Evolutionary conservation across 2,113 vertebrate species (phyloP).

Genomic region (Tyto alba): DNA sequence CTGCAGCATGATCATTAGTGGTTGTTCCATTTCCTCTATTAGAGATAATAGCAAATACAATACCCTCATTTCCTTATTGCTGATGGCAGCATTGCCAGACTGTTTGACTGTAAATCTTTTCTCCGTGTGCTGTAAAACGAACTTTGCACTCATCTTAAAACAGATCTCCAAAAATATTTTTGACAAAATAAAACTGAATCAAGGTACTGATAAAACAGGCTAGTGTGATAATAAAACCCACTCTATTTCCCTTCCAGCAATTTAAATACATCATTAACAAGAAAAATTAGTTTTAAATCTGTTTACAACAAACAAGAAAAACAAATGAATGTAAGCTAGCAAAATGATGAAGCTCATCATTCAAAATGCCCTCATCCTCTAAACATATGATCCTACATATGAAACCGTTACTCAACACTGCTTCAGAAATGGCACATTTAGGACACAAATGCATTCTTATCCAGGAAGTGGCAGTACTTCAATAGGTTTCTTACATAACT

Average conservation of each 20-base stretch:
- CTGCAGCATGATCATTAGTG: not conserved
- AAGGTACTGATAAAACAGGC: not conserved
- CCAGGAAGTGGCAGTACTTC: not conserved
- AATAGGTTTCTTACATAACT: not conserved
- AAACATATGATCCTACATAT: not conserved
- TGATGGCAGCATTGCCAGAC: not conserved
- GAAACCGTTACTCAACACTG: not conserved
- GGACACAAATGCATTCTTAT: not conserved
- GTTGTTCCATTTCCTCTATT: conserved; percentile 17
- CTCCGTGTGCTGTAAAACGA: not conserved
- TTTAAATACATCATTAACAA: not conserved
- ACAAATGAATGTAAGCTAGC: not conserved
- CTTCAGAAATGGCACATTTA: not conserved
- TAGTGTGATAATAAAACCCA: not conserved
- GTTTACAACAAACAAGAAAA: not conserved
- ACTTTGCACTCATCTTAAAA: not conserved
- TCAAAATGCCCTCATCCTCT: not conserved
- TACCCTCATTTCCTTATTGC: conserved; percentile 33
- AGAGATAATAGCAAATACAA: conserved; percentile 14
- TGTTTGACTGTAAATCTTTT: not conserved
- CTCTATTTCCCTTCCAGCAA: not conserved
- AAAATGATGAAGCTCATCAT: not conserved
- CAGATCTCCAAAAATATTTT: not conserved
- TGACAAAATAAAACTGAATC: not conserved
- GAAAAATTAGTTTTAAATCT: not conserved